Base-by-base conservation (phyloP, 2,113 vertebrate genomes). In the Murina feae region DNA sequence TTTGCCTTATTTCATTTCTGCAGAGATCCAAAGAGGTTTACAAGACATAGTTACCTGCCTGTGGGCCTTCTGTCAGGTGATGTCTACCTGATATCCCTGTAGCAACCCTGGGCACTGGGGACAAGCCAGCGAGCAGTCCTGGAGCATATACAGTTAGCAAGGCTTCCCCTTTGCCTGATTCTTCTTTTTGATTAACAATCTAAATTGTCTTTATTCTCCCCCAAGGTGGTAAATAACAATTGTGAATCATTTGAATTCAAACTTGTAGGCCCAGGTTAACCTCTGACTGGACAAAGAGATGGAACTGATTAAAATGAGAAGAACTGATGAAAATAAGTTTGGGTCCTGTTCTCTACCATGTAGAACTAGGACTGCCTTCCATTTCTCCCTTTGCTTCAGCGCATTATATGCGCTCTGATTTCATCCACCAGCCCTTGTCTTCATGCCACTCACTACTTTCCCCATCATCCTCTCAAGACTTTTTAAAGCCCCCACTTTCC, bases 21-120 rank as follows among this genome's bases (percentile, higher is more conserved):
- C 9, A 63, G 17, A 65, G 20, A 90, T 17, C 20, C 55, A 53
- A 84, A 47, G 16, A 23, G 42, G 8, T 9, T 32, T 39, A 30
- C 0, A 17, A 13, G 3, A n/a, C 60, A 16, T 28, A 9, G n/a
- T n/a, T 23, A 32, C 13, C 11, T 60, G 11, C 6, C 23, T 10
- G 8, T 10, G 60, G 5, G 9, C 1, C 30, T 32, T 23, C 16
- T 51, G 6, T 17, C 14, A 35, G n/a, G 11, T 7, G 42, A 17
- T 7, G 2, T 13, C 1, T 6, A 8, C 3, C 0, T 18, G 16
- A 39, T 8, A 65, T 58, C 53, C 17, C 9, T 23, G 1, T 14
- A 63, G 51, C 1, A 37, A 35, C 32, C 2, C 25, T 32, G 7
- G 35, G 18, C 28, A 23, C 21, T 51, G 4, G 1, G 8, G 7